These are phyloP conservation scores for Brachynemurus nebulosus DNA, from an alignment of 2,888 invertebrate genomes.

Conservation along the genomic window DNA sequence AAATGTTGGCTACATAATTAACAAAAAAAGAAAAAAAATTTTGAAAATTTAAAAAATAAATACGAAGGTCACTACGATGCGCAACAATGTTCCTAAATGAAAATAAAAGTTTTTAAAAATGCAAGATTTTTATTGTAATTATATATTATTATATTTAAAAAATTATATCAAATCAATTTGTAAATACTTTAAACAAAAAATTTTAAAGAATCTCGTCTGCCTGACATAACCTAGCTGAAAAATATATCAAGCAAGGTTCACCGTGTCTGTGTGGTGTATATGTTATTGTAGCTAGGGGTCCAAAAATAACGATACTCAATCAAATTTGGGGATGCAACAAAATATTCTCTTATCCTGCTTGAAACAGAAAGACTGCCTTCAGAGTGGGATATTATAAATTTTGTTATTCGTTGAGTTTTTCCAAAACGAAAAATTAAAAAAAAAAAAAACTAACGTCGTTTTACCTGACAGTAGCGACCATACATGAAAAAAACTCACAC, in stretches of 20 bases:
- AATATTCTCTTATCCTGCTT: too few relatives aligned
- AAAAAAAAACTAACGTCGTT: constrained; percentile 3
- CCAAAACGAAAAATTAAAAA: constrained; percentile 1
- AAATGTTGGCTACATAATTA: too few relatives aligned
- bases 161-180: constrained; percentile 8
- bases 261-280: too few relatives aligned
- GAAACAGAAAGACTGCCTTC: too few relatives aligned
- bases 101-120: constrained; percentile 3
- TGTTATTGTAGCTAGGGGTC: constrained; percentile 7
- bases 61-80: constrained; percentile 10
- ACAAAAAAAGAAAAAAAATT: too few relatives aligned
- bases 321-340: background rate
- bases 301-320: constrained; percentile 11
- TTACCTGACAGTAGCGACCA: too few relatives aligned
- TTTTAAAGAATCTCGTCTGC: too few relatives aligned
- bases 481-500: too few relatives aligned
- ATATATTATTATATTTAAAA: constrained; percentile 8
- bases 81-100: constrained; percentile 14
- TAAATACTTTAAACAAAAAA: constrained; percentile 1
- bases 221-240: constrained; percentile 3
- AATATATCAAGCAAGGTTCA: background rate
- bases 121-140: constrained; percentile 10
- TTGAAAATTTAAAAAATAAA: too few relatives aligned
- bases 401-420: background rate
- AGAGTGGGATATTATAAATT: too few relatives aligned